Evolutionary conservation across 2,888 invertebrate genomes (phyloP).

Genomic region (Trichogramma evanescens): DNA sequence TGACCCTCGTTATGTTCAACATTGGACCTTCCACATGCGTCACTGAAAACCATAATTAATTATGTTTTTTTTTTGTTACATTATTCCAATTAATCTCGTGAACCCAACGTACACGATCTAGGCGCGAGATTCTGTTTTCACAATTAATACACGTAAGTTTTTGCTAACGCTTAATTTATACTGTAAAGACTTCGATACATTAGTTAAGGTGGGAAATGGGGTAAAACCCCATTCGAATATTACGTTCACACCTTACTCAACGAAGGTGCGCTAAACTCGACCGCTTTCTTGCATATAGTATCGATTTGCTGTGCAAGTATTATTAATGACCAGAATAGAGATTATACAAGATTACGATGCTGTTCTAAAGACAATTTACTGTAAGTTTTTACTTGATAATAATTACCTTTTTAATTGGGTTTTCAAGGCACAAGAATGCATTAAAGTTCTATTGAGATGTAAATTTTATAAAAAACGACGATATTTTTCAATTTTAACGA

Average conservation of each 20-base stretch:
- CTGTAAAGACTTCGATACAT: too few relatives aligned
- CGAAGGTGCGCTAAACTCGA: conserved; percentile 2
- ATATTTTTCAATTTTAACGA: neutral
- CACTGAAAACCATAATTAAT: conserved; percentile 46
- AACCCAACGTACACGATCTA: neutral
- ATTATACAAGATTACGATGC: conserved; percentile 2
- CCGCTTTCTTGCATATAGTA: conserved; percentile 14
- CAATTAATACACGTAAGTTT: too few relatives aligned
- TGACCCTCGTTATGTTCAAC: conserved; percentile 61
- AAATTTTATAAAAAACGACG: neutral
- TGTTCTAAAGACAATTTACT: too few relatives aligned
- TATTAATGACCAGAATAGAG: conserved; percentile 17
- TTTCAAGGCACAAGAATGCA: neutral
- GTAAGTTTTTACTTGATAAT: too few relatives aligned
- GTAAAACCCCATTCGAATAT: conserved; percentile 9
- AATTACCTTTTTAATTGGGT: too few relatives aligned
- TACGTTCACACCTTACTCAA: conserved; percentile 16
- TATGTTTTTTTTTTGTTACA: neutral
- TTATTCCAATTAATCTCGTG: too few relatives aligned
- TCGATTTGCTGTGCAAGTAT: conserved; percentile 13
- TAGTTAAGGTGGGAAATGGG: neutral
- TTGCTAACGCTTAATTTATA: too few relatives aligned
- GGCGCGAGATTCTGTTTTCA: neutral
- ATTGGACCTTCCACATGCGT: conserved; percentile 59
- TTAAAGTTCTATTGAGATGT: neutral